Conservation (phyloP, 2,113 vertebrate genomes). For the Acinonyx jubatus region DNA sequence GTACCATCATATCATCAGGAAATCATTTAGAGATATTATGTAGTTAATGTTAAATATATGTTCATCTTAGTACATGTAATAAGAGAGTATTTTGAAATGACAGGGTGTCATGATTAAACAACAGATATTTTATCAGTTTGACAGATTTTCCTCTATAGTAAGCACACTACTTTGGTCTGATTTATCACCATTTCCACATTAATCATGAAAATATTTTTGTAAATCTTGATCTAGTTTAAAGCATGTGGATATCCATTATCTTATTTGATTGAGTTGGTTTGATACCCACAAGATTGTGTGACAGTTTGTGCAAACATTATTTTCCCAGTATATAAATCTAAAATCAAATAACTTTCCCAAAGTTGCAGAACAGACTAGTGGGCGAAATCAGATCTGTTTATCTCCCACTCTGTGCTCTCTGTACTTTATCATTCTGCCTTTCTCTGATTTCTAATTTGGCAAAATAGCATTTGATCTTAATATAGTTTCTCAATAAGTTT, state of each 20-base stretch:
- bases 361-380: not conserved
- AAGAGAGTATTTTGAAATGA: not conserved
- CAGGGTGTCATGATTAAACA: not conserved
- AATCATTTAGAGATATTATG: not conserved
- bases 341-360: slow-evolving; percentile 28
- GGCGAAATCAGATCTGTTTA: not conserved
- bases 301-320: not conserved
- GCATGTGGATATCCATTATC: not conserved
- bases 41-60: not conserved
- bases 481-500: not conserved
- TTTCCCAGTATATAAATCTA: not conserved
- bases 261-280: slow-evolving; percentile 5
- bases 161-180: not conserved
- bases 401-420: not conserved
- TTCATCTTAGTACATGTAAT: not conserved
- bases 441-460: not conserved
- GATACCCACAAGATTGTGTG: not conserved
- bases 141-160: not conserved
- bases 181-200: not conserved
- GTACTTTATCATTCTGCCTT: not conserved
- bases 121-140: not conserved
- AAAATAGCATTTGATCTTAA: not conserved
- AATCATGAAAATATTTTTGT: not conserved
- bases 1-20: not conserved
- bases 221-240: not conserved